Evolutionary conservation across 1,140 invertebrate species (phyloP), one percentile per base, ranked within the genome.

Genomic region (Euura lappo): DNA sequence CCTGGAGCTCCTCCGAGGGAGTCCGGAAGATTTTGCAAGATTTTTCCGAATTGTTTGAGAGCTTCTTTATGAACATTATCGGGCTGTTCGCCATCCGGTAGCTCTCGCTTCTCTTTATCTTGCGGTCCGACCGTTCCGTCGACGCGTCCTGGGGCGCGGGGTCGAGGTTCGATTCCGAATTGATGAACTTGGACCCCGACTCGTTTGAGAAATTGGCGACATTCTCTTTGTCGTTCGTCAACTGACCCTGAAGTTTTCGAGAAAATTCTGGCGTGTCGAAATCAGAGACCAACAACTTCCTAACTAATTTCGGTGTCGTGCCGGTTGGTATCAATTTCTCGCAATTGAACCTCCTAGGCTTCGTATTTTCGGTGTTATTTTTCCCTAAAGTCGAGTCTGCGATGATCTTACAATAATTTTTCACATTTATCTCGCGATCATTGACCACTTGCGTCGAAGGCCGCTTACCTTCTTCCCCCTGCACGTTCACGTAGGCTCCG

Each of bases 31-130:
- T 86, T 72, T 83, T 86, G 10, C 79, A 78, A 28, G 83, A 77
- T 67, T 81, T 87, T 6, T 84, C 84, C 1, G 76, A 51, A 65
- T 76, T 72, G 11, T 73, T 76, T 1, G 83, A 84, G 45, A 88
- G 80, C 47, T 86, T 88, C 70, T 84, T 86, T 46, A 88, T 86
- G 5, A 91, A 90, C 86, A 91, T 88, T 73, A 92, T 88, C 2
- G 91, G 91, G 66, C 90, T 92, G 86, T 95, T 96, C 2, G 95
- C 95, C 83, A 95, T 90, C 74, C 94, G 91, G 82, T 96, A 96
- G 86, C 94, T 96, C 82, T 96, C 94, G 83, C 94, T 95, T 66
- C 95, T 90, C 86, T 95, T 95, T 44, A 96, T 87, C 83, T 91
- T 91, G 46, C 84, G 87, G 42, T 60, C 13, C 28, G 68, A 45